Base-by-base conservation (phyloP, 2,113 vertebrate genomes). In the Colistium nudipinnis region DNA sequence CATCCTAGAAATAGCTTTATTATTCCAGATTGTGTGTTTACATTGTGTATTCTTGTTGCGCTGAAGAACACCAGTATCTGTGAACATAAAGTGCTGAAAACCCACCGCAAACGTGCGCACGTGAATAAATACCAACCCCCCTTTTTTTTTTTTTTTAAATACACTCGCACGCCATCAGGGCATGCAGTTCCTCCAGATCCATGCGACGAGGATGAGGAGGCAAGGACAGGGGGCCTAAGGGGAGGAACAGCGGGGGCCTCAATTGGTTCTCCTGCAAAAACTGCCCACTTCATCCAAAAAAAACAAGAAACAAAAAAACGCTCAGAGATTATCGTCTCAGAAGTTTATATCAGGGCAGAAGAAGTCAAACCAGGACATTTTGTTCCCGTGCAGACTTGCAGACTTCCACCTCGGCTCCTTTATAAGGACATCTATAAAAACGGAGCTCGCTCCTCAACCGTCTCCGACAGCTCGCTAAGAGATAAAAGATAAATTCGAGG, bases 1-100 rank as follows among this genome's bases (percentile, higher is more conserved):
- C 11, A 3, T 25, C 13, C 17, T 22, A 17, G 14, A 65, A 66
- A 43, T 19, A 10, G 16, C 2, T 84, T 76, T 76, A 81, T 81
- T 78, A 44, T 59, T 69, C 25, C 33, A 10, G 20, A 3, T 33
- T 65, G 57, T 52, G 67, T 22, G 20, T 17, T 10, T 59, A 47
- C 62, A 80, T 41, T 70, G 24, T 31, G 33, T n/a, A 47, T 9
- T 43, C 14, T 11, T 43, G 39, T 17, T 22, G 49, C 12, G n/a
- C n/a, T n/a, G n/a, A n/a, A n/a, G n/a, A n/a, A n/a, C n/a, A n/a
- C n/a, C n/a, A n/a, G n/a, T n/a, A n/a, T n/a, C n/a, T n/a, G n/a
- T n/a, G n/a, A n/a, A n/a, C n/a, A n/a, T n/a, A n/a, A n/a, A n/a
- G n/a, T n/a, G n/a, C n/a, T n/a, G n/a, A n/a, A n/a, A n/a, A n/a